These are phyloP conservation scores for Drosophila auraria DNA, from an alignment of 1,140 invertebrate species.

Conservation along the genomic window DNA sequence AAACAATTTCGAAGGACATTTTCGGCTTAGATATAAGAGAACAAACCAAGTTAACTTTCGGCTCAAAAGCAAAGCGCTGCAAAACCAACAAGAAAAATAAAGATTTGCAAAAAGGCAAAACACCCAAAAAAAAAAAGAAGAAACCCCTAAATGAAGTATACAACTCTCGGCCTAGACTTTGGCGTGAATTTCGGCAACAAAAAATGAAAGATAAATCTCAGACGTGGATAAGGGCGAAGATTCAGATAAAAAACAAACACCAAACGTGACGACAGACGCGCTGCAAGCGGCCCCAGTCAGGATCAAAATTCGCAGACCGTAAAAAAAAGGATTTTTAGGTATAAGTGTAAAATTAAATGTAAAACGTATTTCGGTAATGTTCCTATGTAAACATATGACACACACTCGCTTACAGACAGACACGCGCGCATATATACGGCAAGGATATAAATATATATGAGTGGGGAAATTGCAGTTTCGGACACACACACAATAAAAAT, in stretches of 20 bases:
- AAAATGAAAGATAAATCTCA: slow-evolving; percentile 33
- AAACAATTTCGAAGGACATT: slow-evolving; percentile 47
- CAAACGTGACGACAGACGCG: slow-evolving; percentile 65
- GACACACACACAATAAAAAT: slow-evolving; percentile 59
- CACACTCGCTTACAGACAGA: slow-evolving; percentile 38
- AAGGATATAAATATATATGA: slow-evolving; percentile 48
- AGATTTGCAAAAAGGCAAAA: slow-evolving; percentile 42
- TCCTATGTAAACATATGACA: slow-evolving; percentile 79
- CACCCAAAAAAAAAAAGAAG: background rate
- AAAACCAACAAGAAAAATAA: slow-evolving; percentile 33
- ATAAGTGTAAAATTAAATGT: slow-evolving; percentile 83
- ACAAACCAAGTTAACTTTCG: slow-evolving; percentile 34
- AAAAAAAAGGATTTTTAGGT: slow-evolving; percentile 68
- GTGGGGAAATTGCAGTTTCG: slow-evolving; percentile 60
- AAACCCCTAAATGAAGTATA: slow-evolving; percentile 37
- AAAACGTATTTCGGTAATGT: slow-evolving; percentile 84
- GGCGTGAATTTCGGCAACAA: slow-evolving; percentile 73
- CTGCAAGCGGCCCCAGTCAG: slow-evolving; percentile 50
- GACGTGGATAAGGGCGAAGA: slow-evolving; percentile 37
- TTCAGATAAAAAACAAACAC: slow-evolving; percentile 26
- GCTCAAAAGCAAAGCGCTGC: slow-evolving; percentile 55
- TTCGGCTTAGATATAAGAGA: slow-evolving; percentile 61
- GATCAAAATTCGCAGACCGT: slow-evolving; percentile 26
- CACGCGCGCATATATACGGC: slow-evolving; percentile 43
- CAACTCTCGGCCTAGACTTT: slow-evolving; percentile 80